phyloP scores from a whole-genome alignment of 2,888 invertebrate genomes.

The Villa cingulata region DNA sequence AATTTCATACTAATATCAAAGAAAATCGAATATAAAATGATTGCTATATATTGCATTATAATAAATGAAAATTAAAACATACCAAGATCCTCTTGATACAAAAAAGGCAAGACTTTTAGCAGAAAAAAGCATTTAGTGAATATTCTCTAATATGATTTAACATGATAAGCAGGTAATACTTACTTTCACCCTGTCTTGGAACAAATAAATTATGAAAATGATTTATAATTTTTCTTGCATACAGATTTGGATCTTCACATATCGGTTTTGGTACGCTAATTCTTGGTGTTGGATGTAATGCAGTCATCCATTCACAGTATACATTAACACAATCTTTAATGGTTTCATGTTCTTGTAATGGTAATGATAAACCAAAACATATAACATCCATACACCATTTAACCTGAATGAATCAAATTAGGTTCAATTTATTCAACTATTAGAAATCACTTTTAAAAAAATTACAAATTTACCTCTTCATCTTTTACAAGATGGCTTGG shows the following conservation, averaged over 20 bases:
- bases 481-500: conserved; percentile 73
- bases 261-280: conserved; percentile 82
- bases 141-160: conserved; percentile 9
- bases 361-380: conserved; percentile 81
- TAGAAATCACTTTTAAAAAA: conserved; percentile 8
- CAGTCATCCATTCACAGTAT: conserved; percentile 92
- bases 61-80: conserved; percentile 32
- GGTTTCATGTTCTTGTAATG: conserved; percentile 82
- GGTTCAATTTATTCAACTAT: too few relatives aligned
- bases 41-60: neutral
- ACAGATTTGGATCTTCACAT: conserved; percentile 75
- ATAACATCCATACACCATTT: conserved; percentile 78
- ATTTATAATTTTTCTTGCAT: conserved; percentile 77
- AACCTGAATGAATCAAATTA: conserved; percentile 42
- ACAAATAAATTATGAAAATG: conserved; percentile 92
- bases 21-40: neutral
- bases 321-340: conserved; percentile 92
- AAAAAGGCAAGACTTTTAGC: conserved; percentile 76
- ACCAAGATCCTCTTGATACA: conserved; percentile 79
- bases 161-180: conserved; percentile 22
- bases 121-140: too few relatives aligned
- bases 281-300: conserved; percentile 69
- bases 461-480: conserved; percentile 51
- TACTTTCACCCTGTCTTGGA: conserved; percentile 86
- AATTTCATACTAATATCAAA: neutral